These are phyloP conservation scores for Corythornis leucogaster DNA, from an alignment of 2,797 vertebrate genomes.

Conservation along the genomic window DNA sequence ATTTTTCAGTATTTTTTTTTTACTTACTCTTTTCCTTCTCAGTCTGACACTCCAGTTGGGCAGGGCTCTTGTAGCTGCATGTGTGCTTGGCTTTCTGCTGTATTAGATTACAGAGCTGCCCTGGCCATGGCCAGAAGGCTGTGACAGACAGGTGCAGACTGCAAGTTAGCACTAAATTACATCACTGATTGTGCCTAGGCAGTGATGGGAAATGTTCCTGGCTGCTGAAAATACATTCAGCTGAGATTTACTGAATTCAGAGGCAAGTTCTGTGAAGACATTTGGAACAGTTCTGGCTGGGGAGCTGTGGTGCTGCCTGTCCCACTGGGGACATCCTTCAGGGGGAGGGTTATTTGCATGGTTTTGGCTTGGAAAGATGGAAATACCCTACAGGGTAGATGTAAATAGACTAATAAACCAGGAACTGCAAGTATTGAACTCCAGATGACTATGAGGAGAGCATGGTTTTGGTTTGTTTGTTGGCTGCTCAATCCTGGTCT, in stretches of 20 bases:
- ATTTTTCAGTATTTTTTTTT: neutral
- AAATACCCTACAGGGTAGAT: neutral
- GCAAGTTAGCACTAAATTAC: constrained; percentile 21
- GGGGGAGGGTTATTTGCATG: neutral
- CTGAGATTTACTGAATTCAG: neutral
- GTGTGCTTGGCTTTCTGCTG: neutral
- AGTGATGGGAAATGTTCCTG: neutral
- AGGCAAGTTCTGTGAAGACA: neutral
- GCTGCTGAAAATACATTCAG: neutral
- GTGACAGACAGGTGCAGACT: constrained; percentile 54
- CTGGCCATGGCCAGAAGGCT: neutral
- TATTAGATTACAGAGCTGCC: constrained; percentile 40
- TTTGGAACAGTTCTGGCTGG: neutral
- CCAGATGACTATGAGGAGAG: neutral
- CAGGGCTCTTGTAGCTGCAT: neutral
- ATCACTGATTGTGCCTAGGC: neutral
- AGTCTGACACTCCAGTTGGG: neutral
- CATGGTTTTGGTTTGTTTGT: too few species aligned
- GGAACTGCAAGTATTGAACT: neutral
- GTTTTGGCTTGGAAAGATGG: neutral
- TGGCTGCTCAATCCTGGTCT: neutral
- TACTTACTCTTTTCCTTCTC: neutral
- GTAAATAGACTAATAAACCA: neutral
- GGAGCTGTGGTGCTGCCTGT: neutral
- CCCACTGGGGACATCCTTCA: neutral